Base-by-base conservation (phyloP, 2,888 invertebrate genomes). In the Syrista parreyssii region DNA sequence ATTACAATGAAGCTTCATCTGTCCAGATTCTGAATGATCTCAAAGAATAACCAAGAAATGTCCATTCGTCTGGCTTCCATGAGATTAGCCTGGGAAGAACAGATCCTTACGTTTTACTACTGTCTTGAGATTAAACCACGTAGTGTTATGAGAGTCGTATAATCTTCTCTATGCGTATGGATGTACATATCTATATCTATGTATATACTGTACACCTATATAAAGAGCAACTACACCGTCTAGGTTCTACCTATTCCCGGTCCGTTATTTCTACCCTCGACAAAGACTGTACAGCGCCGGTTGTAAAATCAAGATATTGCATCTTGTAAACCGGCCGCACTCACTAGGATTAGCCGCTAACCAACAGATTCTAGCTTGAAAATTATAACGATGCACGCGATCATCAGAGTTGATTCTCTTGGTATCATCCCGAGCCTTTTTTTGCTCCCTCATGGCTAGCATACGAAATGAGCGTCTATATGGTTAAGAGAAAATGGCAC, bases 261-360 rank as follows among this genome's bases (percentile, higher is more conserved):
- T 9, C 23, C 23, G 40, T 23, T 23, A 55, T 55, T 55, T 55
- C 40, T 55, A 55, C 40, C 23, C 40, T 23, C 40, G 40, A 55
- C 40, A 23, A 55, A 55, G 40, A 55, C 23, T 23, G 6, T 55
- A 23, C 40, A 55, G 23, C 40, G 23, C 23, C 6, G 23, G 40
- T 23, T 55, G 9, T 84, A 81, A 84, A 84, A 84, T 84, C 80
- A 78, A 81, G 84, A 84, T 84, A 84, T 84, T 83, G 85, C 85
- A 83, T 82, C 83, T 84, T 84, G 84, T 83, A 84, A 84, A 84
- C 81, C 78, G 81, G 75, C 80, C 81, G 77, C 78, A 80, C 76
- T 76, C 77, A 68, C 74, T n/a, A 78, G 77, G 84, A 84, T 80
- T 55, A 55, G 23, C 40, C 40, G 4, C 23, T 55, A 55, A 55